A percentile compares a stretch with the other conserved stretches of the same genome.
Conservation (phyloP, 2,797 vertebrate species). For the Phataginus tricuspis region DNA sequence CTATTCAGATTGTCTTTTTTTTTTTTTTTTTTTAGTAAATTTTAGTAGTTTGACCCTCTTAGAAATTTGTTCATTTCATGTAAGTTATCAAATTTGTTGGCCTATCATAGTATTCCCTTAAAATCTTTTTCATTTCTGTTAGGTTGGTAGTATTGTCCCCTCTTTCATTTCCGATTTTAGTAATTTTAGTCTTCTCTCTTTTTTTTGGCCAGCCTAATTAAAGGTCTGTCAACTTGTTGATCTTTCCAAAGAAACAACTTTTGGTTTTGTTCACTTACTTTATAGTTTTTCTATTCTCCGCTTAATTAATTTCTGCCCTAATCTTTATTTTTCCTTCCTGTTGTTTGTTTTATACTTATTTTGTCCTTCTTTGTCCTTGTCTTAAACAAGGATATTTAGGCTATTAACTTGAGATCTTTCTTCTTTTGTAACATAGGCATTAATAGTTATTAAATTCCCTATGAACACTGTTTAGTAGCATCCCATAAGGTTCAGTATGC, state of each 20-base stretch:
- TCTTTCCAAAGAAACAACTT: neutral
- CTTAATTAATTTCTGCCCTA: neutral
- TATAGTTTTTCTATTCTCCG: neutral
- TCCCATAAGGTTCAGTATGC: neutral
- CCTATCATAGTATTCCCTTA: neutral
- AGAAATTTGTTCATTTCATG: neutral
- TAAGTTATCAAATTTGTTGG: neutral
- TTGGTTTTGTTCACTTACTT: neutral
- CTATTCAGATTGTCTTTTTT: neutral
- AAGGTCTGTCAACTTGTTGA: neutral
- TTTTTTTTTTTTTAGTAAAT: neutral
- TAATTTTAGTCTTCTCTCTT: neutral
- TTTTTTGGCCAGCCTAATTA: neutral
- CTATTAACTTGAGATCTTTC: neutral
- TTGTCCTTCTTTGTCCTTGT: neutral
- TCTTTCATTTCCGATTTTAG: neutral
- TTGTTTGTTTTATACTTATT: neutral
- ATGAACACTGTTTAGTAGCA: neutral
- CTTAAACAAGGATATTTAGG: neutral
- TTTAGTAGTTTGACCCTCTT: neutral
- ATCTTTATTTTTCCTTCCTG: neutral
- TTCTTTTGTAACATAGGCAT: neutral
- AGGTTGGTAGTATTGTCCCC: neutral
- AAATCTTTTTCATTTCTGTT: neutral
- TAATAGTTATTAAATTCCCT: neutral